These are phyloP conservation scores for Neolamprologus falcicula DNA, from an alignment of 2,113 vertebrate species.

Conservation along the genomic window DNA sequence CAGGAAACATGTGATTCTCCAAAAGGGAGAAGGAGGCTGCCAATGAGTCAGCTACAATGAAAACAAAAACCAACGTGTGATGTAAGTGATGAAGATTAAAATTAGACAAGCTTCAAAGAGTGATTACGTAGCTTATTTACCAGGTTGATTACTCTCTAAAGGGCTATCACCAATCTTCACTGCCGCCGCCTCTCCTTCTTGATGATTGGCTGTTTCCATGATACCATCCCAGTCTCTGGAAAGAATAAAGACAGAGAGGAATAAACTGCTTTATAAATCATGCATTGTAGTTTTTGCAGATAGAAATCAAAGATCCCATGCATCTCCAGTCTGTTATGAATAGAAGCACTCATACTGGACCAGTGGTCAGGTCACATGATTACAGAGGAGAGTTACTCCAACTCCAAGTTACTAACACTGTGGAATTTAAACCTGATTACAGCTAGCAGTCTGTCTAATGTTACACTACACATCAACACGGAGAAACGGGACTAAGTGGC, in stretches of 20 bases:
- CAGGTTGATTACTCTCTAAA: conserved; percentile 9
- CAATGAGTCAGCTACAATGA: conserved; percentile 33
- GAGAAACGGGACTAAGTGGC: background rate
- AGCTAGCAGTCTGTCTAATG: background rate
- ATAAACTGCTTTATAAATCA: background rate
- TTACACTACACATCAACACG: background rate
- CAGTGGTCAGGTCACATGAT: conserved; percentile 45
- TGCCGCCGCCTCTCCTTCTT: conserved; percentile 42
- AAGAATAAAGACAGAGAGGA: background rate
- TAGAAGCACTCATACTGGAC: conserved; percentile 13
- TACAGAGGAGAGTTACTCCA: background rate
- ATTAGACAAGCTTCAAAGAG: background rate
- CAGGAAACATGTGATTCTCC: conserved; percentile 58
- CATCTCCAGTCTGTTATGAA: conserved; percentile 32
- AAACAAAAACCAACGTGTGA: background rate
- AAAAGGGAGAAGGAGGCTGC: conserved; percentile 56
- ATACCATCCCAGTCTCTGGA: conserved; percentile 63
- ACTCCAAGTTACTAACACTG: background rate
- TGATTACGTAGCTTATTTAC: conserved; percentile 13
- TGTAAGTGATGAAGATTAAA: background rate
- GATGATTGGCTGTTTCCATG: conserved; percentile 59
- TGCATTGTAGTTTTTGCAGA: background rate
- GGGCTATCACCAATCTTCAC: conserved; percentile 34
- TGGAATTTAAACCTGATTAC: background rate
- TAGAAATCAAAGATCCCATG: background rate